Base-by-base conservation (phyloP, 2,888 invertebrate species). In the Heterodera filipjevi region DNA sequence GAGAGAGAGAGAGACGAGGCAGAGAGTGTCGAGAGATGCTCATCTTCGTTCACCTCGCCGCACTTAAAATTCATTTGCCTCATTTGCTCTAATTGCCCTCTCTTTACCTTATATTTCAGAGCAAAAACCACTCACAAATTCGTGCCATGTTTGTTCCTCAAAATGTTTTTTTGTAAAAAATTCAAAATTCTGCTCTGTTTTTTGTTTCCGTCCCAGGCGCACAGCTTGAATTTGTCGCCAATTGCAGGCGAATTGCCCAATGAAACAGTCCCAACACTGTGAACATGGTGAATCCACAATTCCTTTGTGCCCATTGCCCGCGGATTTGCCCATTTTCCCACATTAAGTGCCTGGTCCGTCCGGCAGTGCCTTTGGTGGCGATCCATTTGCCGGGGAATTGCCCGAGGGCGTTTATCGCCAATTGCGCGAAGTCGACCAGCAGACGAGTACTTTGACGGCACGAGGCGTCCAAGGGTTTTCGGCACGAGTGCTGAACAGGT, bases 361-460 rank as follows among this genome's bases (percentile, higher is more conserved):
- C 68, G 33, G 53, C 44, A 59, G 59, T 22, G 59, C 59, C 27
- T 59, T 59, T 53, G 53, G 53, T 53, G 53, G 12, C 22, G 64
- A 10, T 2, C 64, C 59, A 27, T 75, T 59, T 35, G 30, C 74
- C 10, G 35, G 68, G 19, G 75, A 75, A 53, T 39, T 88, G 66
- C 85, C 87, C 44, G 86, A 86, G 53, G 89, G 89, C 46, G 86
- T 89, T 19, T 86, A 82, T 77, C 82, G 84, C 39, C 86, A 87
- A 76, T 85, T 89, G 73, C 72, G 82, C 72, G 79, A 85, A 75
- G 89, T 89, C 39, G 89, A 89, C 76, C 83, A 87, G 66, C 87
- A 87, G 70, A 80, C 84, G 22, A 86, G 86, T 35, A 89, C 89
- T 14, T 80, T 89, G 33, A 89, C 88, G n/a, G 79, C 84, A 39